phyloP scores from a whole-genome alignment of 2,797 vertebrate species.

The Gephyroberyx darwinii region DNA sequence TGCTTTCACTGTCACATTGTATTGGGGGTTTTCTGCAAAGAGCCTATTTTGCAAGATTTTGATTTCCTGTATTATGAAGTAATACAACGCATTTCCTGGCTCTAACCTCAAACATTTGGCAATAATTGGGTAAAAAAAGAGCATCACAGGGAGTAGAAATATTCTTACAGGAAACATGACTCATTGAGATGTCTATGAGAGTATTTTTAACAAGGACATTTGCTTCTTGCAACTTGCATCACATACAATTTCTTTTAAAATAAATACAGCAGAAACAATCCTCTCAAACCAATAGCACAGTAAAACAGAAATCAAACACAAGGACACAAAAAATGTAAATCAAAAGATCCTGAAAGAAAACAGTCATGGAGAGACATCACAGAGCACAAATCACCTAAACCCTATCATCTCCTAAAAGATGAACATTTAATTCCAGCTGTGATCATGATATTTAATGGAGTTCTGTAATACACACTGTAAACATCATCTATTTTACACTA shows the following conservation, averaged over 20 bases:
- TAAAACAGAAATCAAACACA: background rate
- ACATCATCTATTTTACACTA: conserved; percentile 44
- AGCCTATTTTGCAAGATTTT: conserved; percentile 1
- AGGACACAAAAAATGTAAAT: background rate
- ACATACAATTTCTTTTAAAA: conserved; percentile 8
- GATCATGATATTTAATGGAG: conserved; percentile 21
- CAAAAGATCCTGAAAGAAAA: background rate
- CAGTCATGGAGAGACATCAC: background rate
- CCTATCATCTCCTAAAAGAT: conserved; percentile 6
- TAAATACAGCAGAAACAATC: background rate
- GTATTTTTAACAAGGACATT: background rate
- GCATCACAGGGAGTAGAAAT: background rate
- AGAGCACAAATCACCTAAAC: conserved; percentile 19
- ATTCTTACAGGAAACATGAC: background rate
- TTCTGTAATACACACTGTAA: conserved; percentile 16
- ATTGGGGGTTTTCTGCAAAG: background rate
- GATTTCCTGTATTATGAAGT: conserved; percentile 1
- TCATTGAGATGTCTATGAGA: background rate
- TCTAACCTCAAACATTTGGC: conserved; percentile 18
- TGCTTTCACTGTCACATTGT: conserved; percentile 13
- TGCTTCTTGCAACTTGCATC: background rate
- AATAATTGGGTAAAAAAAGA: conserved; percentile 3
- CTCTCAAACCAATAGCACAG: background rate
- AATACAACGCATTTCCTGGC: background rate
- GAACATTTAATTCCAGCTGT: conserved; percentile 32